These are phyloP conservation scores for Thamnophis sirtalis DNA, from an alignment of 2,113 vertebrate genomes.

Conservation along the genomic window DNA sequence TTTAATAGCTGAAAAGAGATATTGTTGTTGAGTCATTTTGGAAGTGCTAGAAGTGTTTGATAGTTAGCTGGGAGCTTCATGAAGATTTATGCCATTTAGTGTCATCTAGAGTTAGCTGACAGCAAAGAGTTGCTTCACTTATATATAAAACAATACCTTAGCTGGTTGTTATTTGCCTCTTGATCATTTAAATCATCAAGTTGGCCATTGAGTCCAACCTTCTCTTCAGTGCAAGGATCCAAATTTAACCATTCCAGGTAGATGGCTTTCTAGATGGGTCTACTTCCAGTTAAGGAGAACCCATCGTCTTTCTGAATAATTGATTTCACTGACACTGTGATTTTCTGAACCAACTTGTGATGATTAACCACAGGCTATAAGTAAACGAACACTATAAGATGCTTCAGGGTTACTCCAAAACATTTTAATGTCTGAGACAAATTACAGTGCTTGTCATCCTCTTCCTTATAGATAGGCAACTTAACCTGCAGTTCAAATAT, in stretches of 20 bases:
- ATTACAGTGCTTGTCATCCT: not conserved
- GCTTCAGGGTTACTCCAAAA: not conserved
- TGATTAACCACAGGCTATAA: not conserved
- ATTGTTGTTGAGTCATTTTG: conserved; percentile 34
- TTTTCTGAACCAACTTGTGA: not conserved
- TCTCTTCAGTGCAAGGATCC: not conserved
- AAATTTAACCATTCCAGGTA: not conserved
- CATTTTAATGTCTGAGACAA: not conserved
- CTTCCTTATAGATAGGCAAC: not conserved
- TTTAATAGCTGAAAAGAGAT: conserved; percentile 32
- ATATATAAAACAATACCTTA: not conserved
- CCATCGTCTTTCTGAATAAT: not conserved
- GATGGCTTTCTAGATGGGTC: not conserved
- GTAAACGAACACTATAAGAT: not conserved
- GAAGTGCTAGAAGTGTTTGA: conserved; percentile 20
- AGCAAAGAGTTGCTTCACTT: not conserved
- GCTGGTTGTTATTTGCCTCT: not conserved
- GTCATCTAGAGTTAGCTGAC: not conserved
- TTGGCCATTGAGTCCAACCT: not conserved
- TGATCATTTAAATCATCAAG: not conserved
- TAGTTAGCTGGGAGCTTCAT: not conserved
- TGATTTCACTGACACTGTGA: not conserved
- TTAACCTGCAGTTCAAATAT: not conserved
- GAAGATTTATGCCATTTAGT: not conserved
- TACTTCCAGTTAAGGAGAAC: not conserved